Conservation (phyloP, 2,113 vertebrate genomes). For the Anolis carolinensis region DNA sequence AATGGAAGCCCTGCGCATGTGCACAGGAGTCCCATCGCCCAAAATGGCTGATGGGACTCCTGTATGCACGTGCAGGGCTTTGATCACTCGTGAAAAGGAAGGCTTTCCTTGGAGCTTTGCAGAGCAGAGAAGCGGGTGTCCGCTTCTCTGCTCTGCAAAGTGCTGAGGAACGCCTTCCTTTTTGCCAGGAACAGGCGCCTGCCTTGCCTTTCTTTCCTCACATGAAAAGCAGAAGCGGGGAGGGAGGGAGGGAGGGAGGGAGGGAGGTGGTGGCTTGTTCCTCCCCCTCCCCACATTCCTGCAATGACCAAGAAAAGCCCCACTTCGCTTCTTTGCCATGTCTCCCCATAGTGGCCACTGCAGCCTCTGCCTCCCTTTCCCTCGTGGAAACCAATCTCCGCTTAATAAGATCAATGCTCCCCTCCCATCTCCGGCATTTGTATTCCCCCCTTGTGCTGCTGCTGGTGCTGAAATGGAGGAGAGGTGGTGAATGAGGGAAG, state of each 20-base stretch:
- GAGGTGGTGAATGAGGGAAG: neutral
- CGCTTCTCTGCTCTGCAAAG: too few relatives aligned
- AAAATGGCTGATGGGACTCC: too few relatives aligned
- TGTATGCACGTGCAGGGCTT: too few relatives aligned
- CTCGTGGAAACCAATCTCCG: constrained; percentile 51
- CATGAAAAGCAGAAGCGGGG: neutral
- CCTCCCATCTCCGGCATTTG: constrained; percentile 43
- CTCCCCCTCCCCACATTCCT: constrained; percentile 35
- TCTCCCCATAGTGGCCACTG: neutral
- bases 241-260: neutral
- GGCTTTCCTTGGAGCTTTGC: too few relatives aligned
- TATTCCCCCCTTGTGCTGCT: constrained; percentile 71
- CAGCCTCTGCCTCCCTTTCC: neutral
- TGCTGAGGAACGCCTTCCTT: too few relatives aligned
- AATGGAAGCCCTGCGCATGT: too few relatives aligned
- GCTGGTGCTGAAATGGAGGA: constrained; percentile 47
- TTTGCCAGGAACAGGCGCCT: too few relatives aligned
- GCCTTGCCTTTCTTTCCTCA: neutral
- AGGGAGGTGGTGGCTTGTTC: neutral
- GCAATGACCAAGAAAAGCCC: constrained; percentile 1
- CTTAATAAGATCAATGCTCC: constrained; percentile 39
- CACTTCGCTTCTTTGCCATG: neutral
- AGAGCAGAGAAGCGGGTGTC: too few relatives aligned
- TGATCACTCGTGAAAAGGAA: too few relatives aligned
- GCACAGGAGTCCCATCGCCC: too few relatives aligned